Evolutionary conservation across 1,140 invertebrate genomes (phyloP).

Genomic region (Lepidostoma basale): DNA sequence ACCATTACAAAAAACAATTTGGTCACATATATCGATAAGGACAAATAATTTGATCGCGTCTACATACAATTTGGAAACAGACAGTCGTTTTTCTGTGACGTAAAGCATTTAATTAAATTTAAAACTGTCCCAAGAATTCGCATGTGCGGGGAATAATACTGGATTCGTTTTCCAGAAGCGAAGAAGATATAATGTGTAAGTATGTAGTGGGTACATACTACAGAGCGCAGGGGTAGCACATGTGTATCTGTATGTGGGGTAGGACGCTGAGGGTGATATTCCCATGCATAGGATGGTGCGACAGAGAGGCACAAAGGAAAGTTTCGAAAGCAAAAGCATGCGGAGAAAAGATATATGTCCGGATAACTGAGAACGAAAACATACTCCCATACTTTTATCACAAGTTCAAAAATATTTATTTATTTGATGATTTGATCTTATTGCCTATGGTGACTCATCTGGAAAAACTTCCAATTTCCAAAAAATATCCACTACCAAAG

Average conservation of each 20-base stretch:
- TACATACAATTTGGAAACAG: too few species aligned
- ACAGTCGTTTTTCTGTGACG: conserved; percentile 3
- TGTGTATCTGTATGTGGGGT: conserved; percentile 37
- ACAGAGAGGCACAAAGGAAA: conserved; percentile 42
- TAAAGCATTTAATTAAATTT: conserved; percentile 18
- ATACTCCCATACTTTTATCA: not conserved
- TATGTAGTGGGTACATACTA: too few species aligned
- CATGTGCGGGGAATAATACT: conserved; percentile 1
- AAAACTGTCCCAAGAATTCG: conserved; percentile 3
- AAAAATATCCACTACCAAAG: too few species aligned
- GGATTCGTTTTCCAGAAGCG: conserved; percentile 9
- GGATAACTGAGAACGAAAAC: not conserved
- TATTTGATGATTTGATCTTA: too few species aligned
- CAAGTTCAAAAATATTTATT: too few species aligned
- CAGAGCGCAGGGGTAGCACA: too few species aligned
- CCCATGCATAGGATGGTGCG: conserved; percentile 44
- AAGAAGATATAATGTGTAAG: conserved; percentile 16
- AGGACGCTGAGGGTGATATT: conserved; percentile 38
- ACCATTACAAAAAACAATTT: too few species aligned
- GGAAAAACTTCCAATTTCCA: too few species aligned
- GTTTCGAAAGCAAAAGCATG: conserved; percentile 47
- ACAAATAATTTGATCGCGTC: too few species aligned
- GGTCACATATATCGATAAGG: too few species aligned
- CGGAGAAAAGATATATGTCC: conserved; percentile 45
- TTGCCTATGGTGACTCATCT: too few species aligned